Conservation (phyloP, 1,140 invertebrate genomes). For the Trichonephila clavipes region DNA sequence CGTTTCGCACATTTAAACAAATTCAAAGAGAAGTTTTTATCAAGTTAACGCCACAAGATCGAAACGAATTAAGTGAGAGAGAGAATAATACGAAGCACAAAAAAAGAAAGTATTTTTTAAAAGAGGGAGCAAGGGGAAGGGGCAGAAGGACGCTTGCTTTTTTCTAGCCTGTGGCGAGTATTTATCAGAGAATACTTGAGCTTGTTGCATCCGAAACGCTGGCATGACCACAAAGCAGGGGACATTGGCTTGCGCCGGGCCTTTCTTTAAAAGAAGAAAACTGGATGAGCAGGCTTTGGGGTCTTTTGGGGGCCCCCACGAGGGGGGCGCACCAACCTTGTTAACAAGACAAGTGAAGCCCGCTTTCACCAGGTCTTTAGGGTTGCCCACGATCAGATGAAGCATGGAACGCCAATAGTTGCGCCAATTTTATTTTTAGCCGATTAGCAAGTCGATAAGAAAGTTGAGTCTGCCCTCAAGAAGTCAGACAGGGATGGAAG, state of each 20-base stretch:
- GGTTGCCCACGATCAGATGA: constrained; percentile 38
- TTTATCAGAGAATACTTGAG: constrained; percentile 6
- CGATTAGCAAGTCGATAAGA: not conserved
- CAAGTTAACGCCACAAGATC: too few relatives aligned
- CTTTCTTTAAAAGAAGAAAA: constrained; percentile 54
- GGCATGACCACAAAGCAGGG: constrained; percentile 19
- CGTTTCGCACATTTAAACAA: too few relatives aligned
- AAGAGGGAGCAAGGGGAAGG: not conserved
- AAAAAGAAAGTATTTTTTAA: not conserved
- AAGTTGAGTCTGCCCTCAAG: not conserved
- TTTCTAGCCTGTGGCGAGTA: constrained; percentile 9
- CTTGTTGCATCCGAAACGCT: not conserved
- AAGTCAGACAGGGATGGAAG: too few relatives aligned
- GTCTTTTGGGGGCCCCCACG: constrained; percentile 31
- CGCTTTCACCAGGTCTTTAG: constrained; percentile 72
- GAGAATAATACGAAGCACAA: too few relatives aligned
- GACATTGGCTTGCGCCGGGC: constrained; percentile 39
- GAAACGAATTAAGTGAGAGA: not conserved
- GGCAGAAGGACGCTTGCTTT: not conserved
- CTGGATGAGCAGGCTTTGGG: constrained; percentile 55
- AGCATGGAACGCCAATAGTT: constrained; percentile 7
- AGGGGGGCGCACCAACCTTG: constrained; percentile 52
- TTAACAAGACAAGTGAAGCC: constrained; percentile 74
- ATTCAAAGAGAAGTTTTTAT: too few relatives aligned
- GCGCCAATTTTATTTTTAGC: constrained; percentile 37